Percentiles rank a stretch among this genome's conserved stretches.
These are phyloP conservation scores for Strix aluco DNA, from an alignment of 2,113 vertebrate genomes.

Conservation along the genomic window DNA sequence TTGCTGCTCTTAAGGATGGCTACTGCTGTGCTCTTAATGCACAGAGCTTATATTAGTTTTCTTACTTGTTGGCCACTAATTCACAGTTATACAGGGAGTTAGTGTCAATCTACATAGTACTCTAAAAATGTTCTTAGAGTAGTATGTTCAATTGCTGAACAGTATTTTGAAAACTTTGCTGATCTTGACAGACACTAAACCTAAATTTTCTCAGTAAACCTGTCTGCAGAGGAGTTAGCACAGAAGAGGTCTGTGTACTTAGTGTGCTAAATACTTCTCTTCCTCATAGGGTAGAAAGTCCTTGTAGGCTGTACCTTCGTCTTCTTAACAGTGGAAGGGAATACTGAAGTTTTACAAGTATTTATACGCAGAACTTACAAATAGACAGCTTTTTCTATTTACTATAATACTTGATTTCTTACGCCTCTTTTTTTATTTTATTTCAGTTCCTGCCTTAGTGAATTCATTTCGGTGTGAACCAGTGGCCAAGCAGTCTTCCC, in stretches of 20 bases:
- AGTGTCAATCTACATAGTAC: not conserved
- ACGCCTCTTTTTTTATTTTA: not conserved
- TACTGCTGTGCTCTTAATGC: not conserved
- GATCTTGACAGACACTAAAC: not conserved
- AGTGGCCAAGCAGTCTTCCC: constrained; percentile 42
- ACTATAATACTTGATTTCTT: not conserved
- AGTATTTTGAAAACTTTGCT: not conserved
- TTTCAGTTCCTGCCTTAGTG: constrained; percentile 70
- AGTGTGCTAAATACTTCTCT: not conserved
- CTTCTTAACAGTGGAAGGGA: not conserved
- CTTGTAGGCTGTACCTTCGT: not conserved
- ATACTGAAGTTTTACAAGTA: not conserved
- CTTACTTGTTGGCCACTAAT: not conserved
- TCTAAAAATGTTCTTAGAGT: not conserved
- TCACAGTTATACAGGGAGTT: not conserved
- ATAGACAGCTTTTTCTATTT: not conserved
- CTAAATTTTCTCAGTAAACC: not conserved
- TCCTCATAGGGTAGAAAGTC: not conserved
- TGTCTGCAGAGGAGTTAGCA: not conserved
- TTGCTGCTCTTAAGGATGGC: not conserved
- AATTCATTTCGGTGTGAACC: constrained; percentile 50
- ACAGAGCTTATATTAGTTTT: not conserved
- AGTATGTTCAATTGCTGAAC: not conserved
- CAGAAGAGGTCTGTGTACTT: not conserved
- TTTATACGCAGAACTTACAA: not conserved